Evolutionary conservation across 2,113 vertebrate species (phyloP), one percentile per base, ranked within the genome.

Genomic region (Loxodonta africana): DNA sequence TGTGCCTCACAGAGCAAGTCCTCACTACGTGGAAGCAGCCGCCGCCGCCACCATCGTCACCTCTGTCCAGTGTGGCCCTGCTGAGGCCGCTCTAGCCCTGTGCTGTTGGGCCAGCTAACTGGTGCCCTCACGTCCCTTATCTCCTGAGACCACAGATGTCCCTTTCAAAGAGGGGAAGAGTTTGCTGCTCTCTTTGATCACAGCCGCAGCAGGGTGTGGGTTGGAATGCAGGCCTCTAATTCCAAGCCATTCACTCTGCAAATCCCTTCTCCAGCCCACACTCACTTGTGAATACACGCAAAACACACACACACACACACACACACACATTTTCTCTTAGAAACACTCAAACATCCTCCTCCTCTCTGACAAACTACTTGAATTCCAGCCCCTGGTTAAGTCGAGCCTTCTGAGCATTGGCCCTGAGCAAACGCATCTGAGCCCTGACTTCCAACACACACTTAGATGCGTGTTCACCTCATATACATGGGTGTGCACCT

Each of bases 311-410:
- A 17, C 0, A 12, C 53, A 57, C 53, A 14, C 11, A 17, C 15
- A 17, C 2, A 5, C 37, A 6, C 1, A 3, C 26, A 1, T 0
- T 1, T 3, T 1, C 33, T 37, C 28, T 37, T 57, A n/a, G 10
- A 4, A 37, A 0, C 4, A 1, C 8, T 28, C 0, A 4, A 10
- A 28, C 26, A 67, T 0, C 46, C 17, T 20, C 41, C 46, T 51
- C 37, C 28, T n/a, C 53, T 8, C 83, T 46, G 62, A 25, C 15
- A 4, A 1, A 1, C 28, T 26, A 0, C 33, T 26, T 65, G 53
- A 53, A 5, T 18, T 51, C 20, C 33, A 67, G 62, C 46, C n/a
- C 51, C 30, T 51, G 67, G 53, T 5, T 21, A 23, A 8, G 20
- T 30, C 8, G 33, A n/a, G 5, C 6, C 67, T 53, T 46, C 51